Evolutionary conservation across 2,888 invertebrate genomes (phyloP).

Genomic region (Drosophila borealis): DNA sequence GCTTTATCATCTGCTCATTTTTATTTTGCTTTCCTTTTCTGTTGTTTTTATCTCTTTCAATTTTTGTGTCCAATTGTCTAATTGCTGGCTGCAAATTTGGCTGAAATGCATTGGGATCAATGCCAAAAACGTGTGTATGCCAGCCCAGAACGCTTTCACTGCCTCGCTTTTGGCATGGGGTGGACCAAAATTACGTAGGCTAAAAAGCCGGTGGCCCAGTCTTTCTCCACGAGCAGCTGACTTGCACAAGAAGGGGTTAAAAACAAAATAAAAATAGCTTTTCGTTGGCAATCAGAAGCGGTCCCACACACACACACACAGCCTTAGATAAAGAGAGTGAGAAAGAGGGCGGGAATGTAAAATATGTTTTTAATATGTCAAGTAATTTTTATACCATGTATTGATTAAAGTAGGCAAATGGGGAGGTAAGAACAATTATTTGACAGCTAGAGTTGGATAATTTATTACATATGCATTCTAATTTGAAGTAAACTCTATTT

Average conservation of each 20-base stretch:
- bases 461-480: too few relatives aligned
- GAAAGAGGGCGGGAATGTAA: slow-evolving; percentile 2
- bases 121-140: slow-evolving; percentile 72
- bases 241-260: background rate
- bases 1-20: slow-evolving; percentile 20
- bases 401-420: too few relatives aligned
- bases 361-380: slow-evolving; percentile 29
- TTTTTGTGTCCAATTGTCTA: slow-evolving; percentile 30
- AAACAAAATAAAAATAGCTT: slow-evolving; percentile 35
- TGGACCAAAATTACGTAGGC: slow-evolving; percentile 11
- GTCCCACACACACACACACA: slow-evolving; percentile 12
- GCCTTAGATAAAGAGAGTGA: background rate
- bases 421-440: too few relatives aligned
- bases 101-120: slow-evolving; percentile 70
- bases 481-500: too few relatives aligned
- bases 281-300: slow-evolving; percentile 42
- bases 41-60: slow-evolving; percentile 29
- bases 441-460: too few relatives aligned
- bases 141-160: slow-evolving; percentile 63
- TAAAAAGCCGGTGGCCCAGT: slow-evolving; percentile 37
- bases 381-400: slow-evolving; percentile 13
- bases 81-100: slow-evolving; percentile 48
- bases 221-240: slow-evolving; percentile 25
- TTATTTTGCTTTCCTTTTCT: slow-evolving; percentile 25
- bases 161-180: slow-evolving; percentile 30